Conservation (phyloP, 2,888 invertebrate genomes). For the Synergus gifuensis region DNA sequence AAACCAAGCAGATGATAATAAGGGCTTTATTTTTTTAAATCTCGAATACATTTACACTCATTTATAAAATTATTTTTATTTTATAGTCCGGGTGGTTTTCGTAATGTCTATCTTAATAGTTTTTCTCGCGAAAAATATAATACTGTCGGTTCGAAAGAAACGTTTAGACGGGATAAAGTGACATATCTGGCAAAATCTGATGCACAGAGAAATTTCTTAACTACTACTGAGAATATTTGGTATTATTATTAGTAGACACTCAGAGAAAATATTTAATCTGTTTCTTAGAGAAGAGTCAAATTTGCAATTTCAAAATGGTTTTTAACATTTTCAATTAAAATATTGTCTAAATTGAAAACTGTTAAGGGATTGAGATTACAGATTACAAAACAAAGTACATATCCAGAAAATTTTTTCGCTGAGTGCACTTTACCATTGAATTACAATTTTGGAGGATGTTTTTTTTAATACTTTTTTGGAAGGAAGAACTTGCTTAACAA, state of each 20-base stretch:
- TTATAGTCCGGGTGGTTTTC: slow-evolving; percentile 14
- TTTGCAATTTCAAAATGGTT: neutral
- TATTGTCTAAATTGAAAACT: too few species aligned
- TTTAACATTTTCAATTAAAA: neutral
- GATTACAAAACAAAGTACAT: too few species aligned
- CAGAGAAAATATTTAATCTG: neutral
- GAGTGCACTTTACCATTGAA: neutral
- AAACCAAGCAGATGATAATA: neutral
- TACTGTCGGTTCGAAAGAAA: neutral
- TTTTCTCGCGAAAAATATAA: neutral
- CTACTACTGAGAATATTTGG: neutral
- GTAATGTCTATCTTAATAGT: neutral
- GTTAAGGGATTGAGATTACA: too few species aligned
- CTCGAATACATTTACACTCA: slow-evolving; percentile 16
- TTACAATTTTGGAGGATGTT: neutral
- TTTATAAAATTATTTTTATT: slow-evolving; percentile 14
- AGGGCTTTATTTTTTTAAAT: neutral
- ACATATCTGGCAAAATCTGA: neutral
- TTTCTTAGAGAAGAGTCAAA: neutral
- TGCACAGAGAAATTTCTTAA: neutral
- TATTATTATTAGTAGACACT: neutral
- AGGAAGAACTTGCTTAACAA: slow-evolving; percentile 16
- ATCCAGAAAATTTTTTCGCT: slow-evolving; percentile 1
- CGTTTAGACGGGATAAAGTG: neutral
- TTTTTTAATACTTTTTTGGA: neutral